Evolutionary conservation across 53 echinoderm and acorn worm genomes (phyloP).

Genomic region (Astropecten irregularis): DNA sequence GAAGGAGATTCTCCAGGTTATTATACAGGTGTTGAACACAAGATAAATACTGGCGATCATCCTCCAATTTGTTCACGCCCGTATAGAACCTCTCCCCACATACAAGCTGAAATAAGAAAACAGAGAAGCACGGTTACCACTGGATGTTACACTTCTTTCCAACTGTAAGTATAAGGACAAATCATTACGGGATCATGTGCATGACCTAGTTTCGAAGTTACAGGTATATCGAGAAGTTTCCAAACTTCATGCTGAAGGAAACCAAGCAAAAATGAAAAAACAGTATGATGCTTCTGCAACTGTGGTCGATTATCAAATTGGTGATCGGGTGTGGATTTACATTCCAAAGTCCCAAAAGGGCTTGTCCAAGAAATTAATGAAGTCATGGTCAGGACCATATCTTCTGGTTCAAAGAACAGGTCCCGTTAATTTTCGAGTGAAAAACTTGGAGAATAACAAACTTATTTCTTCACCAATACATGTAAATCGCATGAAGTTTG

Average conservation of each 20-base stretch:
- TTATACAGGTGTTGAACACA: constrained; percentile 10
- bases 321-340: not conserved
- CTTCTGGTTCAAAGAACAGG: not conserved
- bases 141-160: not conserved
- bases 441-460: constrained; percentile 16
- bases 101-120: constrained; percentile 27
- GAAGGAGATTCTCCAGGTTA: constrained; percentile 25
- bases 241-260: not conserved
- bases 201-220: not conserved
- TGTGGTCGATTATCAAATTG: too few relatives aligned
- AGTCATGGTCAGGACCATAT: constrained; percentile 1
- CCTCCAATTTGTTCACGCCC: constrained; percentile 4
- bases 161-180: not conserved
- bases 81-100: constrained; percentile 35
- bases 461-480: not conserved
- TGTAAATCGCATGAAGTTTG: constrained; percentile 26
- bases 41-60: constrained; percentile 14
- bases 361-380: not conserved
- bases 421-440: not conserved
- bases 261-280: not conserved
- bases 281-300: not conserved
- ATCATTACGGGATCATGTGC: not conserved
- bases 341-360: not conserved
- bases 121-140: constrained; percentile 9
- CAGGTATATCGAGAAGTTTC: not conserved